phyloP scores from a whole-genome alignment of 2,888 invertebrate genomes.

The Tenthredo scrophulariae region DNA sequence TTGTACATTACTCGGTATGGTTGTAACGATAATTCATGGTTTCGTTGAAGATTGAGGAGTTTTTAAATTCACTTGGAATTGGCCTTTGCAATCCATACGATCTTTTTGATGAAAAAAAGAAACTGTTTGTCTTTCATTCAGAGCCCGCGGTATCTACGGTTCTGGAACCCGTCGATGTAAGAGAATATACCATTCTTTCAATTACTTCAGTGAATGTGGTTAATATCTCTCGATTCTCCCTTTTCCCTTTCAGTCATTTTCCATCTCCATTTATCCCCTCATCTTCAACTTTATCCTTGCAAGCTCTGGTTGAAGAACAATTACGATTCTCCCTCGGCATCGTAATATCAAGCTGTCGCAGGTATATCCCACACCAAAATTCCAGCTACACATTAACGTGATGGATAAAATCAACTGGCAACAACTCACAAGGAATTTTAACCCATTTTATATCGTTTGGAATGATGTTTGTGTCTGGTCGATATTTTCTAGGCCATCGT shows the following conservation, averaged over 20 bases:
- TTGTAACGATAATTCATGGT: neutral
- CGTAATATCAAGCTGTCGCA: neutral
- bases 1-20: neutral
- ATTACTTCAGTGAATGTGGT: constrained; percentile 1
- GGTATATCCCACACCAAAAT: neutral
- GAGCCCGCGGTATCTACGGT: neutral
- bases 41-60: neutral
- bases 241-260: neutral
- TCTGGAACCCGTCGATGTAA: neutral
- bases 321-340: neutral
- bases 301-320: neutral
- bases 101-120: neutral
- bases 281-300: neutral
- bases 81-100: neutral
- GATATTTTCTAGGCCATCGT: too few relatives aligned
- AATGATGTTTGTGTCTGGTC: neutral
- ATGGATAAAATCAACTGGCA: neutral
- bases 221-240: neutral
- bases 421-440: neutral
- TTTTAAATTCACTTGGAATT: neutral
- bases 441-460: neutral
- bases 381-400: neutral
- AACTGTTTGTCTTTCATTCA: neutral
- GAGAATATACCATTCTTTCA: constrained; percentile 1
- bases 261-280: neutral